Evolutionary conservation across 2,113 vertebrate species (phyloP).

Genomic region (Microtus pennsylvanicus): DNA sequence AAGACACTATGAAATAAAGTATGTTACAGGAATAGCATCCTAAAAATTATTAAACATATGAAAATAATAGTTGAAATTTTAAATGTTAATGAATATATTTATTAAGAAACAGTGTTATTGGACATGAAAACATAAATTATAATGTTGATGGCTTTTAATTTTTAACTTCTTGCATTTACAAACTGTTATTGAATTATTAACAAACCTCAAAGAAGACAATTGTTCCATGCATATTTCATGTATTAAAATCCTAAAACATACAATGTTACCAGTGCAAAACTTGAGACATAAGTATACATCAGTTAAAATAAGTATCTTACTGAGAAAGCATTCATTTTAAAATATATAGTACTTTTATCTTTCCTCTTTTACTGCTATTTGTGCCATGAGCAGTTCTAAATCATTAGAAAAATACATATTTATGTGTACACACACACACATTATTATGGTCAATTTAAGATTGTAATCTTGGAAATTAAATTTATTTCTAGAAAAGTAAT

Average conservation of each 20-base stretch:
- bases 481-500: conserved; percentile 11
- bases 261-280: neutral
- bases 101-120: neutral
- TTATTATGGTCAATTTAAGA: neutral
- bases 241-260: neutral
- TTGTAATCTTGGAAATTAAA: neutral
- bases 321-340: neutral
- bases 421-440: neutral
- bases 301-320: conserved; percentile 40
- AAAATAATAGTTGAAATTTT: conserved; percentile 18
- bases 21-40: neutral
- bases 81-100: neutral
- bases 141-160: neutral
- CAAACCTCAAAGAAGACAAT: neutral
- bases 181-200: conserved; percentile 15
- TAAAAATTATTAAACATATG: neutral
- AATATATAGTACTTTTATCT: neutral
- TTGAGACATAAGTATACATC: neutral
- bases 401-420: neutral
- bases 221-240: neutral
- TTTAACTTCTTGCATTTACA: neutral
- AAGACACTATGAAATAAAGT: neutral
- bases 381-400: neutral
- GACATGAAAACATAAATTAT: conserved; percentile 34
- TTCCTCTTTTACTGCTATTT: conserved; percentile 10